phyloP scores from a whole-genome alignment of 2,797 vertebrate genomes.

The Cetoscarus ocellatus region DNA sequence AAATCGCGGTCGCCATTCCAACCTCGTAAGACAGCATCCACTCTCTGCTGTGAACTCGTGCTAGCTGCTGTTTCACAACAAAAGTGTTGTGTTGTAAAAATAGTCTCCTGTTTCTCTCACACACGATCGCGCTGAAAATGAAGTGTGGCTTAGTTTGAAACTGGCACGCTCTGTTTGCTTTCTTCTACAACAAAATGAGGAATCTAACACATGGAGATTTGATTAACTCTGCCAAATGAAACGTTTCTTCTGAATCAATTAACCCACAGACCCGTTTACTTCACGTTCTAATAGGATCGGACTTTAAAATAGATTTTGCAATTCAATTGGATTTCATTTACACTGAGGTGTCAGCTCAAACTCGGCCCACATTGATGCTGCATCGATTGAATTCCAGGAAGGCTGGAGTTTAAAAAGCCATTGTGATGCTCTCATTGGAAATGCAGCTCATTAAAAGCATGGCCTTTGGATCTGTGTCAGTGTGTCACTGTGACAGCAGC shows the following conservation, averaged over 20 bases:
- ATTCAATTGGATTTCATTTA: constrained; percentile 71
- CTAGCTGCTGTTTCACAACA: constrained; percentile 62
- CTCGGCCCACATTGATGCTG: constrained; percentile 49
- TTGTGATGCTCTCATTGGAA: constrained; percentile 55
- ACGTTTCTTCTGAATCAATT: constrained; percentile 52
- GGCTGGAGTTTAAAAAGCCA: constrained; percentile 49
- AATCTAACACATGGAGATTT: constrained; percentile 12
- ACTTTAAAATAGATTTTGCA: constrained; percentile 68
- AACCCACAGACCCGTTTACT: constrained; percentile 27
- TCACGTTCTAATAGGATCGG: constrained; percentile 36
- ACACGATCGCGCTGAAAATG: not conserved
- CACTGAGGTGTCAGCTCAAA: constrained; percentile 44
- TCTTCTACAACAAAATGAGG: not conserved
- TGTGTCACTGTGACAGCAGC: constrained; percentile 68
- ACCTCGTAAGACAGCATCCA: constrained; percentile 59
- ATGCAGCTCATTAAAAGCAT: constrained; percentile 68
- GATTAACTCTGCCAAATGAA: constrained; percentile 10
- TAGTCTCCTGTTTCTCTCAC: constrained; percentile 24
- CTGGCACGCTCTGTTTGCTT: constrained; percentile 6
- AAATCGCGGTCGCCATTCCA: constrained; percentile 62
- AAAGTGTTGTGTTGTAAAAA: constrained; percentile 54
- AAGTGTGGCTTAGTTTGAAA: constrained; percentile 13
- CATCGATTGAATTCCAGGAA: constrained; percentile 62
- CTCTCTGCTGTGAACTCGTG: constrained; percentile 71
- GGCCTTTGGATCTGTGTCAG: constrained; percentile 69